Evolutionary conservation across 1,140 invertebrate genomes (phyloP).

Genomic region (Tribolium madens): DNA sequence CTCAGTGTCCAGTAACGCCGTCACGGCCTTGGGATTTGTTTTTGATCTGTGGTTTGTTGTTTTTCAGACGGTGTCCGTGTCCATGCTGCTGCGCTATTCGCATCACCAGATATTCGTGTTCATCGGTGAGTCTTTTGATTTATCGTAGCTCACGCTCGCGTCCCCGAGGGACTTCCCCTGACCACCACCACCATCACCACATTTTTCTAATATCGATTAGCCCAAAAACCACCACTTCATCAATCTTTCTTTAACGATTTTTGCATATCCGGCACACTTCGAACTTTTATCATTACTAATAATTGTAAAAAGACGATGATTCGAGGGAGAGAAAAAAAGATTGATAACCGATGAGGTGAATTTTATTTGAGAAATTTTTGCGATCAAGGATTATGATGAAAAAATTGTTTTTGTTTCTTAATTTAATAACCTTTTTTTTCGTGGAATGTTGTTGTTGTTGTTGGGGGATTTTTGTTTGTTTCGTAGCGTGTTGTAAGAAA

Average conservation of each 20-base stretch:
- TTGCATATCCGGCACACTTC: conserved; percentile 41
- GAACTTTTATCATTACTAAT: conserved; percentile 50
- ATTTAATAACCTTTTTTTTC: background rate
- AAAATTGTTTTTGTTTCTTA: background rate
- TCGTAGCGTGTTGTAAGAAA: background rate
- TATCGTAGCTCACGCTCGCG: conserved; percentile 45
- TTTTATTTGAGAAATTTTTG: background rate
- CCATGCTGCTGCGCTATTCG: conserved; percentile 97
- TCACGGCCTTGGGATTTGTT: conserved; percentile 32
- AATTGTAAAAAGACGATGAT: conserved; percentile 27
- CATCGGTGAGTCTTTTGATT: conserved; percentile 82
- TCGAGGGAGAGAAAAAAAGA: background rate
- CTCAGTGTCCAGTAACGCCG: background rate
- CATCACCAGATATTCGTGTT: conserved; percentile 99
- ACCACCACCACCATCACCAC: background rate
- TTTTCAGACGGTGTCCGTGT: conserved; percentile 97
- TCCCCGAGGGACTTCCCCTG: background rate
- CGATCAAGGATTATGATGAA: background rate
- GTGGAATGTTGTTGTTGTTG: background rate
- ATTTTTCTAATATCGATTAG: conserved; percentile 38
- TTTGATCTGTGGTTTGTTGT: conserved; percentile 62
- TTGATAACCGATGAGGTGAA: background rate
- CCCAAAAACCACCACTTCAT: conserved; percentile 34
- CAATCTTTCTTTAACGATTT: conserved; percentile 48
- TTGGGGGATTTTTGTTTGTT: background rate